Evolutionary conservation across 2,113 vertebrate species (phyloP).

Genomic region (Myiozetetes cayanensis): DNA sequence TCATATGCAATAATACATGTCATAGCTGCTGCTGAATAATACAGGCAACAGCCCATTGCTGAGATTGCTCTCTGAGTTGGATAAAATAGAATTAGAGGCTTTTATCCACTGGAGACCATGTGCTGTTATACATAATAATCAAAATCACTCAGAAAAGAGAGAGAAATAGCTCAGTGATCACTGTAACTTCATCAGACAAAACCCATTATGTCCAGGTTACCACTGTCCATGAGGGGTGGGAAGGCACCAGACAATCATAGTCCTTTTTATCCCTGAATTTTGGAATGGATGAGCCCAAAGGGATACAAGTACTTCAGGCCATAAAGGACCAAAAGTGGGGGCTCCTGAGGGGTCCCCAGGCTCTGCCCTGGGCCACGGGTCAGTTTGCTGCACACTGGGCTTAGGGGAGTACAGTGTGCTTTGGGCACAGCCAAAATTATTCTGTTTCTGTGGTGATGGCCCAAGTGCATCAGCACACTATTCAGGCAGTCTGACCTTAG

Average conservation of each 20-base stretch:
- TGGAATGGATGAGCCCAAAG: not conserved
- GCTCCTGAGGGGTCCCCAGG: not conserved
- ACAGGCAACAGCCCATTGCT: slow-evolving; percentile 31
- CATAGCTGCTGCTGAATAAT: slow-evolving; percentile 44
- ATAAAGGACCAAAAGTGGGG: not conserved
- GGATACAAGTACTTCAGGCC: not conserved
- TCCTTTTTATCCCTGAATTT: not conserved
- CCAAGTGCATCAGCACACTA: not conserved
- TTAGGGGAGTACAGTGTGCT: accelerated
- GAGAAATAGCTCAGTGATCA: slow-evolving; percentile 10
- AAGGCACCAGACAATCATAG: not conserved
- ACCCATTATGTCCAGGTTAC: not conserved
- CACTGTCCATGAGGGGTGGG: accelerated
- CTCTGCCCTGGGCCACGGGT: not conserved
- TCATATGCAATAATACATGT: not conserved
- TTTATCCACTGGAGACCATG: slow-evolving; percentile 16
- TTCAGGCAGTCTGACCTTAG: not conserved
- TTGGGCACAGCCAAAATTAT: not conserved
- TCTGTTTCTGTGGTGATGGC: not conserved
- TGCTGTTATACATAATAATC: slow-evolving; percentile 49
- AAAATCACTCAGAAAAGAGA: slow-evolving; percentile 44
- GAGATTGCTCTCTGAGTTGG: slow-evolving; percentile 57
- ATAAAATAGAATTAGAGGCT: slow-evolving; percentile 64
- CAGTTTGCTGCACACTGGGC: not conserved
- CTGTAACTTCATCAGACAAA: not conserved